Conservation (phyloP, 1,140 invertebrate genomes). For the Ctenoplectra terminalis region DNA sequence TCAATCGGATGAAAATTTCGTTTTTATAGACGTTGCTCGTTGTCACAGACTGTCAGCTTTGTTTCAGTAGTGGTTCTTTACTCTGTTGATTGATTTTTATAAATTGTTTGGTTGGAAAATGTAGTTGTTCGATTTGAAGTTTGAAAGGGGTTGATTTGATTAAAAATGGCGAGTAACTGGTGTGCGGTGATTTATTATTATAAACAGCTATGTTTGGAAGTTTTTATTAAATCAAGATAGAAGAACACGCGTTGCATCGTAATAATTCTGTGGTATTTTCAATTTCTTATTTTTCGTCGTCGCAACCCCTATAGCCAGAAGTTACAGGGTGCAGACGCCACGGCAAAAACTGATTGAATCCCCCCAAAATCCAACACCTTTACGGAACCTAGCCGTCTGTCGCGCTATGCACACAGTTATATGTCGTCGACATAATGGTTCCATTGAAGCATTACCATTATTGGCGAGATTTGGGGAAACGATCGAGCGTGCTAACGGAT, state of each 20-base stretch:
- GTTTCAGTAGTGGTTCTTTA: not conserved
- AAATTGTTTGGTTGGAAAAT: no score
- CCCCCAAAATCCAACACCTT: conserved; percentile 76
- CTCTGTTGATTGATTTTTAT: not conserved
- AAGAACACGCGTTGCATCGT: no score
- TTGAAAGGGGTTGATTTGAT: no score
- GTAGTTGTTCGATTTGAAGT: no score
- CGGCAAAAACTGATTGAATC: conserved; percentile 72
- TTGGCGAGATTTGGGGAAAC: conserved; percentile 82
- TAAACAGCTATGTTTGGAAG: no score
- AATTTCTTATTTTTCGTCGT: conserved; percentile 33
- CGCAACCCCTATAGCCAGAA: conserved; percentile 15
- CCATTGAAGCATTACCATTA: conserved; percentile 80
- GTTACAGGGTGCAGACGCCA: conserved; percentile 37
- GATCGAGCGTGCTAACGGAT: conserved; percentile 78
- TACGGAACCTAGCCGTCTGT: conserved; percentile 70
- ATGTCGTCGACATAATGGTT: conserved; percentile 78
- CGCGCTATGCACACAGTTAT: conserved; percentile 77
- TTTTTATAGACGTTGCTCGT: not conserved
- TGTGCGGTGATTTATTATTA: no score
- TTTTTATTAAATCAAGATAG: not conserved
- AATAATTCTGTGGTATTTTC: not conserved
- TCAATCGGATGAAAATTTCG: not conserved
- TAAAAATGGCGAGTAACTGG: no score
- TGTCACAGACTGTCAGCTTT: not conserved